Evolutionary conservation across 2,888 invertebrate species (phyloP), one percentile per base, ranked within the genome.

Genomic region (Nymphalis c-album): DNA sequence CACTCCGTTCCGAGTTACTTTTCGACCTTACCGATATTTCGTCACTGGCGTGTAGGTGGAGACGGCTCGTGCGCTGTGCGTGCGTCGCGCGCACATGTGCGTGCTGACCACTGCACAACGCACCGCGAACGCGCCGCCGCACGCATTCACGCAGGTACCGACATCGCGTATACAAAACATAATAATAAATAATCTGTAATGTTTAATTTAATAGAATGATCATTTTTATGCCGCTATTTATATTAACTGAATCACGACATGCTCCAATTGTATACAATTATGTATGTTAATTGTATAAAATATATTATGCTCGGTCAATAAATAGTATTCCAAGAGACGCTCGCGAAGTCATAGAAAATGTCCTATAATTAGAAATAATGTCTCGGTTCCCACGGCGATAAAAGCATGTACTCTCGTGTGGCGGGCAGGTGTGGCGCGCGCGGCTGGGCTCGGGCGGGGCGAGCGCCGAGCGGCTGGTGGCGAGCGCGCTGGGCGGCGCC

Each of bases 401-500:
- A 16, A 47, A 47, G 8, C 2, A 13, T 7, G 1, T 1, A 1
- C 10, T 2, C 1, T 58, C 46, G 46, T 6, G 16, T 6, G 10
- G 6, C 80, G 94, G 82, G 6, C 80, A 94, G 82, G 93, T 94
- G 80, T 94, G 94, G 86, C 85, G 91, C 3, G 86, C 85, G 0
- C 80, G 89, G 0, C 78, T 90, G 40, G 63, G 74, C 6, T 55
- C 78, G 1, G 68, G 78, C 46, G 78, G 77, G 55, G 73, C 74
- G 17, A 46, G 80, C 77, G 31, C 79, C 0, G 89, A 87, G 80
- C 74, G 86, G 0, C 83, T 87, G 72, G 85, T 86, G 68, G 76
- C 81, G 64, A 93, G 94, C 75, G 90, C 95, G 63, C 82, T 95
- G 40, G 94, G 96, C 93, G 95, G 96, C 71, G 95, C 98, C 60